A percentile compares a stretch with the other conserved stretches of the same genome.
phyloP scores from a whole-genome alignment of 2,113 vertebrate species.

The Clupea harengus region DNA sequence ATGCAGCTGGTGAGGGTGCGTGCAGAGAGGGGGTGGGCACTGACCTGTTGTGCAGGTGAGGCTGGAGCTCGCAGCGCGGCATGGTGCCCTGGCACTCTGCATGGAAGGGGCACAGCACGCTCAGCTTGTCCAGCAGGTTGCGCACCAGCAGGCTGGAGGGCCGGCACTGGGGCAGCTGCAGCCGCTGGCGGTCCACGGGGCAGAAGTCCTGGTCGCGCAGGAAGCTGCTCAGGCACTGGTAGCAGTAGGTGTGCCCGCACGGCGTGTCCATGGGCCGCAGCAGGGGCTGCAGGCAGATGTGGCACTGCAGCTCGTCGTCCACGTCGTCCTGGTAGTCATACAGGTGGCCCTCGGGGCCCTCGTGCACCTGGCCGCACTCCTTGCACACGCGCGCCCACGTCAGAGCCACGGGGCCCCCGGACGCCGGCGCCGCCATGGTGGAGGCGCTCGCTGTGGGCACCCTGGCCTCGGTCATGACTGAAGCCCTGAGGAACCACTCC shows the following conservation, averaged over 20 bases:
- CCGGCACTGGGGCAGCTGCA: slow-evolving; percentile 83
- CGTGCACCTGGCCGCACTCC: slow-evolving; percentile 85
- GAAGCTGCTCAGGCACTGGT: slow-evolving; percentile 84
- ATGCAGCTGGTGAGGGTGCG: neutral
- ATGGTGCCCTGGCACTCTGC: slow-evolving; percentile 78
- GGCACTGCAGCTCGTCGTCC: slow-evolving; percentile 87
- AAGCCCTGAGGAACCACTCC: neutral
- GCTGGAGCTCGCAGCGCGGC: slow-evolving; percentile 88
- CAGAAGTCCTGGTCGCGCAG: slow-evolving; percentile 88
- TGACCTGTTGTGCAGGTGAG: slow-evolving; percentile 89
- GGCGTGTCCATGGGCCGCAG: slow-evolving; percentile 89
- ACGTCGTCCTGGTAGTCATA: slow-evolving; percentile 91
- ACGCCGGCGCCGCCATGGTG: neutral
- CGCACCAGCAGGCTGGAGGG: slow-evolving; percentile 84
- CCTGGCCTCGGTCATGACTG: slow-evolving; percentile 72
- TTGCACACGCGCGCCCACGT: slow-evolving; percentile 74
- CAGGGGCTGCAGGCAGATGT: slow-evolving; percentile 89
- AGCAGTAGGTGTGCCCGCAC: slow-evolving; percentile 89
- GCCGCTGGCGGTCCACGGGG: slow-evolving; percentile 83
- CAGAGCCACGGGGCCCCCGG: slow-evolving; percentile 1
- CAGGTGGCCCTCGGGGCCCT: slow-evolving; percentile 79
- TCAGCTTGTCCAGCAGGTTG: slow-evolving; percentile 86
- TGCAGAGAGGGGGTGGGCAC: neutral
- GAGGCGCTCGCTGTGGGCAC: slow-evolving; percentile 18
- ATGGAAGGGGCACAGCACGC: slow-evolving; percentile 79